These are phyloP conservation scores for Parotia lawesii DNA, from an alignment of 2,113 vertebrate species.

Conservation along the genomic window DNA sequence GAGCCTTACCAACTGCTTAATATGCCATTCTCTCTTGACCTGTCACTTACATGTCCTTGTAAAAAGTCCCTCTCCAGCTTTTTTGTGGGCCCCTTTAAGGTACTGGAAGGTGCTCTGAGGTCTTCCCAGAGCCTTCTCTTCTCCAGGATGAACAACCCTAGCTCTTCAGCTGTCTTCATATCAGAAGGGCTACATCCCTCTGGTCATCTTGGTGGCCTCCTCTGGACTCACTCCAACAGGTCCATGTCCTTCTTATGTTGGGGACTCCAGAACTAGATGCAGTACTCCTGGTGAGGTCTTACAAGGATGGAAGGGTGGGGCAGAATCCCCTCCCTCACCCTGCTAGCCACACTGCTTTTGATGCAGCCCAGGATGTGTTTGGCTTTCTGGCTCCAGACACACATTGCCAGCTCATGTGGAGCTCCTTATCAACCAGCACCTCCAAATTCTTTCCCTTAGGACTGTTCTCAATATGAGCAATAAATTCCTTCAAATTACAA, in stretches of 20 bases:
- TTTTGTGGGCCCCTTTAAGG: background rate
- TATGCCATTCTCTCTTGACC: background rate
- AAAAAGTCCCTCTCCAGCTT: no score
- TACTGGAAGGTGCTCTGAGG: background rate
- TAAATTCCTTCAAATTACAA: background rate
- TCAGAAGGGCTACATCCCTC: background rate
- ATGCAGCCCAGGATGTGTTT: background rate
- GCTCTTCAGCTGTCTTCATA: background rate
- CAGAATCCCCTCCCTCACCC: background rate
- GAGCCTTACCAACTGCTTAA: background rate
- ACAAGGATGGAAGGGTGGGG: background rate
- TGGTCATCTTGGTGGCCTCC: no score
- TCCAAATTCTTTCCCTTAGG: background rate
- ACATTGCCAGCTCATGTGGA: background rate
- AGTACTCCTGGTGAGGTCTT: background rate
- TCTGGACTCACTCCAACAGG: background rate
- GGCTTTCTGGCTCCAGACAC: background rate
- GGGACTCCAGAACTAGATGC: no score
- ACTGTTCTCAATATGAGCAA: background rate
- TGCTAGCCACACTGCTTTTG: background rate
- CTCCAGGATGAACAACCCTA: background rate
- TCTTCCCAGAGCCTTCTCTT: background rate
- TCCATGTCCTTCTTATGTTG: background rate
- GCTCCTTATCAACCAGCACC: background rate
- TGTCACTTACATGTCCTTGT: background rate